Conservation (phyloP, 2,888 invertebrate genomes). For the Argynnis bischoffii region DNA sequence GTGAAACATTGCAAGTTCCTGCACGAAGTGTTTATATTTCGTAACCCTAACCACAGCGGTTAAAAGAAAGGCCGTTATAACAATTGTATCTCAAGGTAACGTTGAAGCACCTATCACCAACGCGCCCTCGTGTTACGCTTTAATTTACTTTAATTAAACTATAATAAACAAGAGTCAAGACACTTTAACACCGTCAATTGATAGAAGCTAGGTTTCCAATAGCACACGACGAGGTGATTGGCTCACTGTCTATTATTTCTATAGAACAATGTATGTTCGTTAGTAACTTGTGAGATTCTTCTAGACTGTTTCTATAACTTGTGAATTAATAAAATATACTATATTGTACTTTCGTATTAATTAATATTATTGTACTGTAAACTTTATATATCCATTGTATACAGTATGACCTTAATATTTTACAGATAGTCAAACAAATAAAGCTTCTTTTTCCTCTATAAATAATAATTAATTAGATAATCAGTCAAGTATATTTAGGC, state of each 20-base stretch:
- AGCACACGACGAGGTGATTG: conserved; percentile 23
- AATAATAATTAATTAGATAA: no score
- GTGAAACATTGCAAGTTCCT: conserved; percentile 21
- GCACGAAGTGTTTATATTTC: conserved; percentile 31
- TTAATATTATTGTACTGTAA: no score
- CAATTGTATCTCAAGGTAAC: conserved; percentile 40
- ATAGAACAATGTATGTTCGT: conserved; percentile 19
- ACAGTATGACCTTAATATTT: no score
- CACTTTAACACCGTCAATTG: conserved; percentile 25
- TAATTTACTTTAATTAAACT: conserved; percentile 33
- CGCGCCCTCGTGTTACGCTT: conserved; percentile 29
- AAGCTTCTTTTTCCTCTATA: no score
- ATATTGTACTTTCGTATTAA: not conserved
- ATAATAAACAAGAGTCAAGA: conserved; percentile 19
- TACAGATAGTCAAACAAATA: no score
- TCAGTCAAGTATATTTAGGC: no score
- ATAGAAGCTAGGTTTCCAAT: conserved; percentile 28
- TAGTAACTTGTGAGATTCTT: conserved; percentile 10
- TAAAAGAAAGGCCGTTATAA: conserved; percentile 39
- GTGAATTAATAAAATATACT: no score
- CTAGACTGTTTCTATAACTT: conserved; percentile 7
- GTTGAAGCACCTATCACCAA: conserved; percentile 35
- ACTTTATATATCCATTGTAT: no score
- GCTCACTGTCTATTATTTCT: conserved; percentile 19
- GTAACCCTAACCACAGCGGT: conserved; percentile 33